Conservation (phyloP, 2,113 vertebrate genomes). For the Plecotus auritus region DNA sequence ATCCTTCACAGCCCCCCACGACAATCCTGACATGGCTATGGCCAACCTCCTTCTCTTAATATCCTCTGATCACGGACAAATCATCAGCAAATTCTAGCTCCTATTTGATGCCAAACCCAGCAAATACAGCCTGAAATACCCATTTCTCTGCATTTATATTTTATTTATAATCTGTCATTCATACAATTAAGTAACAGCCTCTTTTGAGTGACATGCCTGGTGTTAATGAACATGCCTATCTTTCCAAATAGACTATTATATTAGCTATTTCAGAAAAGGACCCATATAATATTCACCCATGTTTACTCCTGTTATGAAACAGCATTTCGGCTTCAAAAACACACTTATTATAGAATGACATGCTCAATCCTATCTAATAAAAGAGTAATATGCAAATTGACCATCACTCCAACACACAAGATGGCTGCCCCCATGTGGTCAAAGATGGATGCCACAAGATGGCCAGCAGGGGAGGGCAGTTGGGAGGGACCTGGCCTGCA, state of each 20-base stretch:
- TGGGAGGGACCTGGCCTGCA: too few species aligned
- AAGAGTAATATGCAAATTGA: too few species aligned
- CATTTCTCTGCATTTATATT: constrained; percentile 3
- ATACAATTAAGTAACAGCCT: neutral
- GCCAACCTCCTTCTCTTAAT: neutral
- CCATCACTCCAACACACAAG: too few species aligned
- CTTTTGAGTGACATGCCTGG: neutral
- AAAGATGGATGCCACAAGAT: too few species aligned
- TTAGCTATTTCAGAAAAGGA: neutral
- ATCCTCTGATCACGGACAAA: neutral
- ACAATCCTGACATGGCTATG: neutral
- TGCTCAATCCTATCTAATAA: neutral
- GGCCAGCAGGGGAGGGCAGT: too few species aligned
- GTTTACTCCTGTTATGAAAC: constrained; percentile 2
- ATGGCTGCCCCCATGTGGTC: too few species aligned
- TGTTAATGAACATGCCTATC: neutral
- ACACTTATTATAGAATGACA: neutral
- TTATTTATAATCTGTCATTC: neutral
- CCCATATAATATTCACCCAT: neutral
- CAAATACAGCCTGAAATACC: neutral
- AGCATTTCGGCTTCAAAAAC: neutral
- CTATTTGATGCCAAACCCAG: neutral
- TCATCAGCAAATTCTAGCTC: neutral
- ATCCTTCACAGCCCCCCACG: neutral
- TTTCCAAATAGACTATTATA: neutral